A percentile compares a stretch with the other conserved stretches of the same genome.
Evolutionary conservation across 1,140 invertebrate species (phyloP).

Genomic region (Camponotus vicinus): DNA sequence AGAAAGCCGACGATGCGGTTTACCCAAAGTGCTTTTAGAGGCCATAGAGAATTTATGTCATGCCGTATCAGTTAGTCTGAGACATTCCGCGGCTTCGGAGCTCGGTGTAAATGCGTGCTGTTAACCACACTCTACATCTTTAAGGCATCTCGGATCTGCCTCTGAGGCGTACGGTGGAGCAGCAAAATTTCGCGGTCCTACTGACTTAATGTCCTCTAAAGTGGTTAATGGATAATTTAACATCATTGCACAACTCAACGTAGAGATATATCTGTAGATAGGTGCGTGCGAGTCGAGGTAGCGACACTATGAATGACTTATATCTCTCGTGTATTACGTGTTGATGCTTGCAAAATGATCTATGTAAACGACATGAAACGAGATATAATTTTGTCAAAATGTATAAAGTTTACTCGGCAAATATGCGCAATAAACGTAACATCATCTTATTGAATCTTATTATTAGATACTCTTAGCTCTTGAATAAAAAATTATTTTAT

Average conservation of each 20-base stretch:
- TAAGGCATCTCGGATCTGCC: constrained; percentile 59
- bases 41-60: constrained; percentile 63
- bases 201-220: constrained; percentile 59
- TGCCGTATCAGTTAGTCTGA: constrained; percentile 58
- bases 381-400: not conserved
- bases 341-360: constrained; percentile 27
- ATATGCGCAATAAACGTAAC: constrained; percentile 1
- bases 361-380: constrained; percentile 31
- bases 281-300: constrained; percentile 31
- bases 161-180: constrained; percentile 35
- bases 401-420: not conserved
- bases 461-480: not conserved
- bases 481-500: not conserved
- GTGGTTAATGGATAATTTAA: constrained; percentile 73
- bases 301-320: constrained; percentile 47
- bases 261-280: not conserved
- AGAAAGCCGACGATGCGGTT: constrained; percentile 30
- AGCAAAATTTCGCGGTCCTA: constrained; percentile 61
- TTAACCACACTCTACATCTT: constrained; percentile 69
- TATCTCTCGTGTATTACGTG: constrained; percentile 38
- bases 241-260: constrained; percentile 36
- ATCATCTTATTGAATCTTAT: not conserved
- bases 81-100: constrained; percentile 62
- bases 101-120: constrained; percentile 56
- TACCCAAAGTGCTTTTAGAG: constrained; percentile 35